A percentile compares a stretch with the other conserved stretches of the same genome.
Conservation (phyloP, 2,113 vertebrate genomes). For the Cololabis saira region DNA sequence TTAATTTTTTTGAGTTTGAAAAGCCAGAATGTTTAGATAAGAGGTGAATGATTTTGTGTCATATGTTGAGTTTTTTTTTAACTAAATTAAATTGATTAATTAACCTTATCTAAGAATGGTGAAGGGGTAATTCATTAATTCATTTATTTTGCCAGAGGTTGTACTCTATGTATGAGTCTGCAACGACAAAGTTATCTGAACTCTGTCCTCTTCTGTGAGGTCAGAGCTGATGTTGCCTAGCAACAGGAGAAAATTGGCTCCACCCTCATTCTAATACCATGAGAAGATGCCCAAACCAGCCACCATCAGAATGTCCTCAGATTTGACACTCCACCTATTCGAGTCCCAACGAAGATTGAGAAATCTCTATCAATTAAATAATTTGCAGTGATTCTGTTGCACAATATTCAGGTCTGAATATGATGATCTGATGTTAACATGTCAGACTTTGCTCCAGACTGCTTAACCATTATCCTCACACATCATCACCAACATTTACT, state of each 20-base stretch:
- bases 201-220: neutral
- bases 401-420: too few relatives aligned
- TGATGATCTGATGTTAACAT: too few relatives aligned
- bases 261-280: neutral
- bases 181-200: neutral
- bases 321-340: neutral
- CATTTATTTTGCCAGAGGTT: neutral
- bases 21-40: too few relatives aligned
- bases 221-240: slow-evolving; percentile 6
- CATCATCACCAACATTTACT: neutral
- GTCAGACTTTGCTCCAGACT: slow-evolving; percentile 16
- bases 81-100: too few relatives aligned
- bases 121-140: too few relatives aligned
- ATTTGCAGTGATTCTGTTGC: too few relatives aligned
- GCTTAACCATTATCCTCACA: slow-evolving; percentile 4
- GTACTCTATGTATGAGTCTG: neutral
- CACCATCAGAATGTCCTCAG: neutral
- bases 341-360: neutral
- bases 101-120: too few relatives aligned
- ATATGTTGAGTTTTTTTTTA: too few relatives aligned
- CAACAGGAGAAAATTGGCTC: neutral
- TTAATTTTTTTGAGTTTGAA: too few relatives aligned
- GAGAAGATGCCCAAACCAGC: neutral
- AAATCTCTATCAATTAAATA: too few relatives aligned
- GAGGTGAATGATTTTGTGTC: too few relatives aligned